Base-by-base conservation (phyloP, 2,888 invertebrate genomes). In the Micropterix aruncella region DNA sequence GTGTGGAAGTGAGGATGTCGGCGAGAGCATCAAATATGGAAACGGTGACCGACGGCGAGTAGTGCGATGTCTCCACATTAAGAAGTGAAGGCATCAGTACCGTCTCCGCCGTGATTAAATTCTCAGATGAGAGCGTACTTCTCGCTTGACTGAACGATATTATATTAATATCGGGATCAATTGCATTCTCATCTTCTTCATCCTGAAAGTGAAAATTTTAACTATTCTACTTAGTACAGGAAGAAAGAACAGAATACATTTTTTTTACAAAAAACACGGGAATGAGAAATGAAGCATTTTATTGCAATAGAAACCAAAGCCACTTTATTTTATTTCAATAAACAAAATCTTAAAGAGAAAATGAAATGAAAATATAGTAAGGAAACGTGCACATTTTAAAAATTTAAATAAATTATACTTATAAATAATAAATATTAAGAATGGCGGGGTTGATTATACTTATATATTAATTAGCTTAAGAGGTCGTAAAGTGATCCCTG, bases 1-100 rank as follows among this genome's bases (percentile, higher is more conserved):
- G 67, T 60, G 71, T 70, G 42, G 70, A 70, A 52, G 70, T 71
- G 52, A 75, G 66, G 56, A 75, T 71, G 51, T 74, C 74, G 58
- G 74, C 71, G 59, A 75, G 57, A 58, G 74, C 74, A 62, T 73
- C 73, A 54, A 71, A 75, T 53, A 75, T 75, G 48, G 74, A 75
- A 54, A 75, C 66, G 52, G 74, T 75, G 54, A 73, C 73, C 54
- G 73, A 73, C 50, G 70, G 69, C 54, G 73, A 73, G 56, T 73
- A 70, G 51, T 73, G 63, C 55, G 71, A 68, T 47, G 73, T 72
- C 59, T 74, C 74, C 57, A 74, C 72, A 55, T 68, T 71, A 61
- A 73, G 67, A 47, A 69, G 70, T 57, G 64, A 63, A 46, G 66
- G 58, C 60, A 69, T 68, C 50, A 60, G 57, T 52, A 68, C 57